These are phyloP conservation scores for Drosophila jambulina DNA, from an alignment of 1,140 invertebrate species.

Conservation along the genomic window DNA sequence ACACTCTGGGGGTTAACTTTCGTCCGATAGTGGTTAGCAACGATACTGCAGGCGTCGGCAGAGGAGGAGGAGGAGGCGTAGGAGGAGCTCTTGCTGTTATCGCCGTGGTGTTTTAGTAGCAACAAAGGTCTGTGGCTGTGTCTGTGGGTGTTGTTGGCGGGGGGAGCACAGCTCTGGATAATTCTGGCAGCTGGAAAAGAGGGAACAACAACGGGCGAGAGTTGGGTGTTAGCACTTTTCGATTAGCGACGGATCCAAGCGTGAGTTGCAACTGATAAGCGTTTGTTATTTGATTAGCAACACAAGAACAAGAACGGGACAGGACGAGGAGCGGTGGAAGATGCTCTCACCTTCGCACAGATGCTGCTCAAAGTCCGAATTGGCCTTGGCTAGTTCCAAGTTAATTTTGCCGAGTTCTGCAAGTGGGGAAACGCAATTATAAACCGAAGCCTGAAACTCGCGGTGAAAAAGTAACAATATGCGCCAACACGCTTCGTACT, in stretches of 20 bases:
- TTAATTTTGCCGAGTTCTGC: constrained; percentile 79
- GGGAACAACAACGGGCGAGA: constrained; percentile 15
- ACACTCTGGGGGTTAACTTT: constrained; percentile 20
- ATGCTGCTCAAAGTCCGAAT: constrained; percentile 81
- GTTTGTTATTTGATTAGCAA: constrained; percentile 45
- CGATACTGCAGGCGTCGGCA: constrained; percentile 5
- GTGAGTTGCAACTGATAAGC: constrained; percentile 57
- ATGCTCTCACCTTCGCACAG: constrained; percentile 75
- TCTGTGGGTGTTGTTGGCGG: constrained; percentile 21
- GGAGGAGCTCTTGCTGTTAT: constrained; percentile 36
- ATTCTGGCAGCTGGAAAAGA: constrained; percentile 58
- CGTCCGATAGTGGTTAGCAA: constrained; percentile 48
- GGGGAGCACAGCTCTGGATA: constrained; percentile 36
- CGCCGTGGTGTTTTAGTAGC: constrained; percentile 38
- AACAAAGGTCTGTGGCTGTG: constrained; percentile 28
- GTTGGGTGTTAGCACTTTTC: constrained; percentile 21
- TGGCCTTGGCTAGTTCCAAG: constrained; percentile 76
- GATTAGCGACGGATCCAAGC: constrained; percentile 31
- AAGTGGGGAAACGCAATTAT: constrained; percentile 38
- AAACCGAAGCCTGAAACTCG: constrained; percentile 18
- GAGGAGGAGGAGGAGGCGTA: constrained; percentile 8
- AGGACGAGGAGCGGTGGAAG: constrained; percentile 1
- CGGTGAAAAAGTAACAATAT: constrained; percentile 44
- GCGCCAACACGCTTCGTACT: constrained; percentile 59
- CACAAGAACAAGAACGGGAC: background rate